Evolutionary conservation across 2,888 invertebrate genomes (phyloP), one percentile per base, ranked within the genome.

Genomic region (Druceiella hillmani): DNA sequence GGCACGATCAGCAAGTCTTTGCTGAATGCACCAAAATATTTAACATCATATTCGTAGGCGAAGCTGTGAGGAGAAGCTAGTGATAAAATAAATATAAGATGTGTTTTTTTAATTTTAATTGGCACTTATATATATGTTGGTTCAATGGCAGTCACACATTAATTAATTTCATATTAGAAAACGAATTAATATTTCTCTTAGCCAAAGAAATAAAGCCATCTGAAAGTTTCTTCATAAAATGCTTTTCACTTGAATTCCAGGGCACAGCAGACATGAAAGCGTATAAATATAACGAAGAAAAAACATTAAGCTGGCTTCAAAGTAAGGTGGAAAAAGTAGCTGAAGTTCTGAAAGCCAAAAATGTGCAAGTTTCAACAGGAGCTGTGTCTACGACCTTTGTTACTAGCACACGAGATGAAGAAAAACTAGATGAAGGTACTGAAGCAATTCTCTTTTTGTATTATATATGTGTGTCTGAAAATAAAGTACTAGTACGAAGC

Each of bases 231-330:
- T 6, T 6, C 22, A 20, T 9, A 20, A 20, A 20, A 7, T 20
- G 6, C n/a, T 20, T 20, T 7, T 20, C n/a, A 7, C 22, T 40
- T 33, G 44, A 48, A 52, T 58, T 60, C 41, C 49, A 76, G 76
- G 84, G 81, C 4, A 74, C 80, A 43, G 76, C 76, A 44, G 81
- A 83, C 40, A 62, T 85, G 44, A 81, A 75, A 55, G 88, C 87
- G n/a, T 90, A 81, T 55, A 85, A 83, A 62, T 90, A 83, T 56
- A 88, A 87, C 61, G 83, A 87, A 59, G 81, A 80, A 12, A 87
- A 85, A 54, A 75, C 86, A 0, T 55, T 89, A 33, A 61, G 64
- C 15, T 90, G 89, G 89, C 64, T 90, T 16, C 76, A 81, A 45
- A 69, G 75, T n/a, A 86, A 85, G 63, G 78, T 83, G 0, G 72